These are phyloP conservation scores for Hoplostethus atlanticus DNA, from an alignment of 2,797 vertebrate genomes.

Conservation along the genomic window DNA sequence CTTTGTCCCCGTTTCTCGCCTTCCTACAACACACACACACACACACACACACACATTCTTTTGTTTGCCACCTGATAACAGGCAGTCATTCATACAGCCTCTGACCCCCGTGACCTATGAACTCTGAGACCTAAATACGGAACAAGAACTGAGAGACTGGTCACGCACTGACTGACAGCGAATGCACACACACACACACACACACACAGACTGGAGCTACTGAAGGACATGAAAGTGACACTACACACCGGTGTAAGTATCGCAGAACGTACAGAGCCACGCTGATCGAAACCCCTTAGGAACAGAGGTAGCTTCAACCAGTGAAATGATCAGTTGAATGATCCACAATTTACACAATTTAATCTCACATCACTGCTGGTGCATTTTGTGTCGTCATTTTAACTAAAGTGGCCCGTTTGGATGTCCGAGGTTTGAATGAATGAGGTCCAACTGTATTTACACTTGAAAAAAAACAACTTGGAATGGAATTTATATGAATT, in stretches of 20 bases:
- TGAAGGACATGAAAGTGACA: background rate
- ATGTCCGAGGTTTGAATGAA: too few relatives aligned
- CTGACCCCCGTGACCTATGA: constrained; percentile 68
- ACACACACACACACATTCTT: constrained; percentile 31
- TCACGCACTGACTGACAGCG: constrained; percentile 58
- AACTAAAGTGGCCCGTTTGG: too few relatives aligned
- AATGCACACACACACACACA: constrained; percentile 21
- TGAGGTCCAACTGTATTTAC: too few relatives aligned
- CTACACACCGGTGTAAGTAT: background rate
- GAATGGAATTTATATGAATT: too few relatives aligned
- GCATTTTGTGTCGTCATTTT: too few relatives aligned
- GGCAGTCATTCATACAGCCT: constrained; percentile 67
- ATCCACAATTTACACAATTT: too few relatives aligned
- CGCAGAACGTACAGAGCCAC: background rate
- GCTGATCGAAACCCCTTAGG: too few relatives aligned
- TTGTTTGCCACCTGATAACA: constrained; percentile 78
- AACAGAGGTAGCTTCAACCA: too few relatives aligned
- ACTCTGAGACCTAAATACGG: constrained; percentile 72
- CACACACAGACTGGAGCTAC: background rate
- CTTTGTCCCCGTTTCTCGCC: constrained; percentile 42
- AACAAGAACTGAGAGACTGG: constrained; percentile 57
- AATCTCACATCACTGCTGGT: too few relatives aligned
- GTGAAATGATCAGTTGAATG: too few relatives aligned
- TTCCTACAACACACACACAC: constrained; percentile 2
- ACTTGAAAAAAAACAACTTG: too few relatives aligned